Base-by-base conservation (phyloP, 1,140 invertebrate genomes). In the Heliconius nattereri region DNA sequence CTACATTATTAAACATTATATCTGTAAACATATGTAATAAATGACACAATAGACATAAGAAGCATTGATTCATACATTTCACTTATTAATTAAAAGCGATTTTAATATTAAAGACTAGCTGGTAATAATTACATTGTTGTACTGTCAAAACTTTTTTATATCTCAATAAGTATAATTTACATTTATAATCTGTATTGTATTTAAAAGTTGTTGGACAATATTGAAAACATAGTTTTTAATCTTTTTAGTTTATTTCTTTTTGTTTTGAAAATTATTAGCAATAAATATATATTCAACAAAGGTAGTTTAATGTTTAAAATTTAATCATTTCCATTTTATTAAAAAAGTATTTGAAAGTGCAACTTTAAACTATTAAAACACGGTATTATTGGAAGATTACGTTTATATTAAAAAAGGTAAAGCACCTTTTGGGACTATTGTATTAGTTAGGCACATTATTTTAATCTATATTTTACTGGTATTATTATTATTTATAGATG, bases 341-440 rank as follows among this genome's bases (percentile, higher is more conserved):
- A n/a, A 57, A 66, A 76, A 77, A 72, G 78, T 78, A 73, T 78
- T 78, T 78, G 70, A 81, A 75, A 81, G 71, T 73, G 54, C 81
- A 76, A 70, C 74, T 79, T 79, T 71, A 73, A 13, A 79, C 37
- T 79, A 79, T 76, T 82, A 79, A 72, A 81, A 66, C 75, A 75
- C 52, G 49, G 60, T 78, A 86, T 86, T 87, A 86, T 86, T 88
- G 85, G 82, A 86, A 85, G 78, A 84, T 84, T 87, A 84, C 76
- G 29, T 77, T 81, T 82, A 82, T 72, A 85, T 80, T 79, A 86
- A 87, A 83, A 86, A 87, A 83, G 78, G 82, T 81, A 78, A 74
- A 90, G 87, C 89, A 92, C 90, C 89, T 87, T 80, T 35, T 88
- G 86, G 87, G 90, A 90, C 89, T 91, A 84, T 86, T 86, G 85